Evolutionary conservation across 2,797 vertebrate genomes (phyloP), one percentile per base, ranked within the genome.

Genomic region (Darevskia mixta): DNA sequence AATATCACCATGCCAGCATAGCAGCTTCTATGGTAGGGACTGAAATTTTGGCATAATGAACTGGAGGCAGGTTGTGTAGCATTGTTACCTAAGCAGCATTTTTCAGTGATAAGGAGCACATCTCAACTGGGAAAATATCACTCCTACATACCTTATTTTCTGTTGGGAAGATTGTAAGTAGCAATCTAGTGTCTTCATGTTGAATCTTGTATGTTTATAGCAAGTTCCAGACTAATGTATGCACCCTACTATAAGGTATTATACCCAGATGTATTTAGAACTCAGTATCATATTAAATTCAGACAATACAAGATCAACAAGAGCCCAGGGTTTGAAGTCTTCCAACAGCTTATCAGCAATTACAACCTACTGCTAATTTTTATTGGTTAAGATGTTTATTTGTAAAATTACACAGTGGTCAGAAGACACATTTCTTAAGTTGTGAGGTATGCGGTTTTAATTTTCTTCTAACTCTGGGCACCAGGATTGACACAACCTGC

Each of bases 361-460:
- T 91, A 94, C 29, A 82, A 83, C 79, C 78, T 82, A 94, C 82
- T 85, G 41, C 49, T 91, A 91, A 41, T 91, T 75, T n/a, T 87
- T 84, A 92, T 55, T 88, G 72, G 66, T 87, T 23, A 85, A 61
- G 84, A 91, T 77, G 29, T 89, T 84, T 84, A 88, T 79, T 67
- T 81, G 66, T 1, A 77, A 79, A 89, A 89, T 67, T 86, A 88
- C 82, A 92, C 3, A 83, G 82, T 88, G 83, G 93, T 91, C 84
- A 90, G 93, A 85, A 91, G 93, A 64, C 84, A 93, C 75, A 49
- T 88, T 90, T 94, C 92, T 93, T 71, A 95, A 89, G 93, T 86
- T 94, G 6, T 38, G 2, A 94, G 89, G 90, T 82, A 92, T 43
- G 91, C 18, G 75, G 86, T 85, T 88, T 78, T 61, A 88, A 76